Percentiles rank a stretch among this genome's conserved stretches.
Conservation (phyloP, 64 coral and sea anemone genomes). For the Pachyseris speciosa region DNA sequence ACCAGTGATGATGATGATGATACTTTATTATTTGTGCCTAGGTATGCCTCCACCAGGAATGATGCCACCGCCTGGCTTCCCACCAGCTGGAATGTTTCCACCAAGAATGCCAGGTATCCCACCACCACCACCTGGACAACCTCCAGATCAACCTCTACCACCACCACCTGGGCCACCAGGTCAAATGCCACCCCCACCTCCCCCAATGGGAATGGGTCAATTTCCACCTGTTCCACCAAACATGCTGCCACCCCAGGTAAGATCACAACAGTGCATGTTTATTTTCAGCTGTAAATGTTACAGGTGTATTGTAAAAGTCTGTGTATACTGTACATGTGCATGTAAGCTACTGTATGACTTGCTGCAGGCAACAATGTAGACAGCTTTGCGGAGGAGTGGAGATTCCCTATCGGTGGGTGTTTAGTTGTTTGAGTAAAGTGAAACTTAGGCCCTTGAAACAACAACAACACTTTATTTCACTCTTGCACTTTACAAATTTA, state of each 20-base stretch:
- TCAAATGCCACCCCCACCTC: slow-evolving; percentile 49
- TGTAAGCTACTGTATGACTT: no score
- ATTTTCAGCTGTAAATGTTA: background rate
- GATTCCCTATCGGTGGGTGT: no score
- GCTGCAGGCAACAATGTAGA: no score
- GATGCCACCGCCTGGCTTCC: slow-evolving; percentile 91
- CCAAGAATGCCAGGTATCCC: slow-evolving; percentile 70
- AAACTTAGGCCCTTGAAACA: no score
- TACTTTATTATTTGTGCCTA: no score
- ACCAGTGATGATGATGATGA: no score
- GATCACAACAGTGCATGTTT: background rate
- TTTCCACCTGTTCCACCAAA: slow-evolving; percentile 39
- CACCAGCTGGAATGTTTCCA: slow-evolving; percentile 83
- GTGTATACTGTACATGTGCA: no score
- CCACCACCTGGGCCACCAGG: slow-evolving; percentile 49
- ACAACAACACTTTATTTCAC: no score
- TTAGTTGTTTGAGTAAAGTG: no score
- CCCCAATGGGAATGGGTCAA: slow-evolving; percentile 36
- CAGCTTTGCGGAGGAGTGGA: no score
- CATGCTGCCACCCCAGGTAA: slow-evolving; percentile 23
- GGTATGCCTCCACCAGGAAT: slow-evolving; percentile 96
- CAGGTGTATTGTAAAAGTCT: no score
- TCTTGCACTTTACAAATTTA: no score
- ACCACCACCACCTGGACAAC: background rate
- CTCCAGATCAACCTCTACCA: background rate